Conservation (phyloP, 2,888 invertebrate genomes). For the Apantesis nais region DNA sequence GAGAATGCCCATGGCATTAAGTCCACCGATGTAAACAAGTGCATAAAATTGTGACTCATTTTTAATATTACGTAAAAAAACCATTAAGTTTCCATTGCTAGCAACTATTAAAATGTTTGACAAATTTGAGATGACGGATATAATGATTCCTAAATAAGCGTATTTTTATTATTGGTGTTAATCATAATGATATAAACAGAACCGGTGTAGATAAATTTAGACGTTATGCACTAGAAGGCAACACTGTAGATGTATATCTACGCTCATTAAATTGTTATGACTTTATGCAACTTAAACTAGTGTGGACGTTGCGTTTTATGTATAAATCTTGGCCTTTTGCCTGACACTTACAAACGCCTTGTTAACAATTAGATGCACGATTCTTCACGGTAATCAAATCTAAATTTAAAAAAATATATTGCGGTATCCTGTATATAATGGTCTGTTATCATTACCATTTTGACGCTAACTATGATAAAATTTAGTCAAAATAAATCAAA, state of each 20-base stretch:
- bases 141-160: too few relatives aligned
- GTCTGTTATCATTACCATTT: background rate
- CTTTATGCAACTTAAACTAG: conserved; percentile 12
- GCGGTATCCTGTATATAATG: too few relatives aligned
- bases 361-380: background rate
- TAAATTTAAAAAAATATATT: too few relatives aligned
- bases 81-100: too few relatives aligned
- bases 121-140: too few relatives aligned
- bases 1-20: too few relatives aligned
- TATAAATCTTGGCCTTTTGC: conserved; percentile 36
- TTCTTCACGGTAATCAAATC: background rate
- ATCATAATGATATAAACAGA: background rate
- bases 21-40: too few relatives aligned
- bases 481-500: too few relatives aligned
- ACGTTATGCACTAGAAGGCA: background rate
- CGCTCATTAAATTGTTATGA: conserved; percentile 18
- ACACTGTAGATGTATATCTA: background rate
- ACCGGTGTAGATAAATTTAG: background rate
- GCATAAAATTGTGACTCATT: too few relatives aligned
- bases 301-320: conserved; percentile 20
- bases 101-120: too few relatives aligned
- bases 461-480: too few relatives aligned
- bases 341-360: conserved; percentile 19
- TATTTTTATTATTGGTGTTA: background rate
- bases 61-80: too few relatives aligned